Conservation (phyloP, 2,113 vertebrate species). For the Dromas ardeola region DNA sequence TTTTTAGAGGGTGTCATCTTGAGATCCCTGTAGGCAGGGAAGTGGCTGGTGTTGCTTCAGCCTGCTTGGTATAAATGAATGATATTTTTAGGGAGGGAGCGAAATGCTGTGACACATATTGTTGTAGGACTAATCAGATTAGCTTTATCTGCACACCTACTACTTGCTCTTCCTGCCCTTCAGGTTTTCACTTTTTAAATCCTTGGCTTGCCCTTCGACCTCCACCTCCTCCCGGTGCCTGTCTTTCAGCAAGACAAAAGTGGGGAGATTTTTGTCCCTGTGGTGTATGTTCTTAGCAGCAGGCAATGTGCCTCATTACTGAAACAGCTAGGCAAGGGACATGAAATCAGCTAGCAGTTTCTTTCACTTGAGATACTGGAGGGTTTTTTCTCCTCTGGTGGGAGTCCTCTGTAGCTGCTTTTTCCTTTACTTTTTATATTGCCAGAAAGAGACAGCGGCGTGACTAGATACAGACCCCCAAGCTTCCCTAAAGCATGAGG, state of each 20-base stretch:
- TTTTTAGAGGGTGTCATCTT: background rate
- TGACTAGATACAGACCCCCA: background rate
- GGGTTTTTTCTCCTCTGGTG: background rate
- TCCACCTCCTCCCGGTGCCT: background rate
- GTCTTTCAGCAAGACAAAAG: background rate
- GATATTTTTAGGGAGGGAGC: background rate
- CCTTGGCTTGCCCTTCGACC: background rate
- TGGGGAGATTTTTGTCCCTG: background rate
- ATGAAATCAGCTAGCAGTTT: background rate
- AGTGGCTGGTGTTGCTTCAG: background rate
- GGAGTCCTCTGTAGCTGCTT: background rate
- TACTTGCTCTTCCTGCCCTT: background rate
- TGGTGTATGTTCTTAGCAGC: background rate
- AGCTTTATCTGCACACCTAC: background rate
- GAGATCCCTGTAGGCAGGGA: background rate
- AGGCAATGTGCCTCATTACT: background rate
- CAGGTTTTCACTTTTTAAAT: background rate
- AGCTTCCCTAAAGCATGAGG: background rate
- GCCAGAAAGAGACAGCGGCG: accelerated
- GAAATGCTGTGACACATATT: background rate
- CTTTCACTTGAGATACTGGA: background rate
- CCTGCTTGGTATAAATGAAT: background rate
- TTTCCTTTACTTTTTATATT: background rate
- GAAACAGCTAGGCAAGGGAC: background rate
- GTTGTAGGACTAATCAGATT: background rate